A percentile compares a stretch with the other conserved stretches of the same genome.
These are phyloP conservation scores for Pseudochirops corinnae DNA, from an alignment of 2,797 vertebrate genomes.

Conservation along the genomic window DNA sequence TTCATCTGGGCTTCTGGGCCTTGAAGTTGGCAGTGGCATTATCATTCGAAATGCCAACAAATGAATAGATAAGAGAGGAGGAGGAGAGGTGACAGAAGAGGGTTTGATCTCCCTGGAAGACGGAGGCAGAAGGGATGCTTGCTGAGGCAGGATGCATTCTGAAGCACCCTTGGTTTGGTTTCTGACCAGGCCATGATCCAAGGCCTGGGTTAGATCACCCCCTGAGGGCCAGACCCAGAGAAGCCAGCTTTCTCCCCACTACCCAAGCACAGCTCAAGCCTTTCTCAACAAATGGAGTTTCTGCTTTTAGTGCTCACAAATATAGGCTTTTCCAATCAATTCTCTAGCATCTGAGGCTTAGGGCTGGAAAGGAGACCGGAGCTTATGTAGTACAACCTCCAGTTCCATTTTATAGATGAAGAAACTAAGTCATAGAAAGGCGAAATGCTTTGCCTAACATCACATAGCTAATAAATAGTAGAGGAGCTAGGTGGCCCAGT, in stretches of 20 bases:
- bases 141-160: not conserved
- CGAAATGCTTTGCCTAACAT: not conserved
- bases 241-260: not conserved
- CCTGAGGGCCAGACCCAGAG: not conserved
- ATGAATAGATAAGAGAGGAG: not conserved
- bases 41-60: slow-evolving; percentile 8
- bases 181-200: not conserved
- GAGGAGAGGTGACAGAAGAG: not conserved
- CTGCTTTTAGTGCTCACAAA: not conserved
- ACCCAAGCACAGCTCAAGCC: not conserved
- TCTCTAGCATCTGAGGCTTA: not conserved
- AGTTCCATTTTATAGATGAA: not conserved
- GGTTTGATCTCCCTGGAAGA: not conserved
- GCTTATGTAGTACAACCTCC: not conserved
- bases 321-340: not conserved
- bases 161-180: not conserved
- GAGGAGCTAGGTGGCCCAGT: no score
- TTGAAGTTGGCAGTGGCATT: not conserved
- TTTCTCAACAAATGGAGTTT: not conserved
- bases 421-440: not conserved
- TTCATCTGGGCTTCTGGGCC: not conserved
- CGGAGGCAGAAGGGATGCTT: not conserved
- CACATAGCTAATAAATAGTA: not conserved
- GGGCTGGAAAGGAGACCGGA: not conserved
- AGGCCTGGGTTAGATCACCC: not conserved